Conservation (phyloP, 2,797 vertebrate genomes). For the Hyperoplus immaculatus region DNA sequence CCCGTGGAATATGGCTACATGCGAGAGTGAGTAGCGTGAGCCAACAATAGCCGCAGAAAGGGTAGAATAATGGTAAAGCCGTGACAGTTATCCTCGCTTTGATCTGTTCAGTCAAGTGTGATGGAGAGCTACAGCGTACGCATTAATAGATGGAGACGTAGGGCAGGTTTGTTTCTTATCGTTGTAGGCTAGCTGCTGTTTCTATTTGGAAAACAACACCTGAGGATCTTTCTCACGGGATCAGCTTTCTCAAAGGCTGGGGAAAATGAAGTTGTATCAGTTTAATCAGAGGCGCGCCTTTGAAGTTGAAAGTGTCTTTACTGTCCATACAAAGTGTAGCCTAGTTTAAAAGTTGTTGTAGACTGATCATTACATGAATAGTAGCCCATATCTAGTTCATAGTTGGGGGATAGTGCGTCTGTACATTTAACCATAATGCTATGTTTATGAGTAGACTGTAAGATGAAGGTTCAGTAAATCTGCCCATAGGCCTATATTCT, state of each 20-base stretch:
- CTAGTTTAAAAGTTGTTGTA: background rate
- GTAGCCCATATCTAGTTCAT: slow-evolving; percentile 12
- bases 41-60: slow-evolving; percentile 45
- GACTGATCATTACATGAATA: slow-evolving; percentile 12
- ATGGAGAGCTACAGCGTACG: slow-evolving; percentile 52
- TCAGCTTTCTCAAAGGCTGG: slow-evolving; percentile 28
- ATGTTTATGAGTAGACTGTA: slow-evolving; percentile 10
- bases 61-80: slow-evolving; percentile 46
- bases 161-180: background rate
- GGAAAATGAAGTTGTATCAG: slow-evolving; percentile 12
- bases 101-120: slow-evolving; percentile 65
- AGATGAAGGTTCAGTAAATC: background rate
- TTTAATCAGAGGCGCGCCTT: slow-evolving; percentile 10
- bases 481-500: background rate
- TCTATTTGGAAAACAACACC: slow-evolving; percentile 48
- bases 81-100: slow-evolving; percentile 68
- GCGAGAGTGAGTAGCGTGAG: slow-evolving; percentile 7
- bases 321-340: background rate
- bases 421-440: slow-evolving; percentile 4
- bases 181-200: slow-evolving; percentile 11
- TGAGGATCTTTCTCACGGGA: slow-evolving; percentile 55
- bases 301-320: background rate
- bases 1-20: background rate
- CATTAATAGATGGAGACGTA: background rate
- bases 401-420: slow-evolving; percentile 9